phyloP scores from a whole-genome alignment of 2,888 invertebrate genomes.

The Nasonovia ribisnigri region DNA sequence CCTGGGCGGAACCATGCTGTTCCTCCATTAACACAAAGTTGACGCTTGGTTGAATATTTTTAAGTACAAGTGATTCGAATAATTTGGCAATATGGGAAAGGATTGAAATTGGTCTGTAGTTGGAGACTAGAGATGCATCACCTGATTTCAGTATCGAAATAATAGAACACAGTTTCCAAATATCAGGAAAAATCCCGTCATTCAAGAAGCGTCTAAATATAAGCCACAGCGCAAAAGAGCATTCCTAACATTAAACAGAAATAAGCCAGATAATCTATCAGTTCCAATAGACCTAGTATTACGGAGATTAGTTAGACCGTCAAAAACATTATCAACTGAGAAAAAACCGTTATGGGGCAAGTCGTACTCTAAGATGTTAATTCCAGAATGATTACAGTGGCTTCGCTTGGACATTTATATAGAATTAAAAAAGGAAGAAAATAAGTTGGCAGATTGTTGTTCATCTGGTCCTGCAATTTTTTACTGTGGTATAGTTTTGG shows the following conservation, averaged over 20 bases:
- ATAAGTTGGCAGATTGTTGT: neutral
- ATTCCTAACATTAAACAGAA: neutral
- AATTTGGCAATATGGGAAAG: neutral
- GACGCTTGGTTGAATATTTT: constrained; percentile 16
- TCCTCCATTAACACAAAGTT: neutral
- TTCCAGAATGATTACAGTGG: neutral
- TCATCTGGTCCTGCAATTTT: neutral
- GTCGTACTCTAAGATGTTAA: neutral
- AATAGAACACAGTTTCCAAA: neutral
- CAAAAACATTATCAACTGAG: neutral
- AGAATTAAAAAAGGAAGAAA: neutral
- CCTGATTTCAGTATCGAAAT: neutral
- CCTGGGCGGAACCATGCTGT: neutral
- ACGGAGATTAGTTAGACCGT: neutral
- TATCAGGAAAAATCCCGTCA: neutral
- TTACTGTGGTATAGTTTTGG: neutral
- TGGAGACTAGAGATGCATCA: neutral
- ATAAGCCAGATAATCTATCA: neutral
- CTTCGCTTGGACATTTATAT: neutral
- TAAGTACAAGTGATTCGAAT: neutral
- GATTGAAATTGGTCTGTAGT: neutral
- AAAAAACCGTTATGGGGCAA: constrained; percentile 9
- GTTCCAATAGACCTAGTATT: neutral
- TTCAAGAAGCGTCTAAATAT: neutral
- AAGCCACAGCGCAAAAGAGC: neutral